Base-by-base conservation (phyloP, 2,113 vertebrate genomes). In the Hiodon alosoides region DNA sequence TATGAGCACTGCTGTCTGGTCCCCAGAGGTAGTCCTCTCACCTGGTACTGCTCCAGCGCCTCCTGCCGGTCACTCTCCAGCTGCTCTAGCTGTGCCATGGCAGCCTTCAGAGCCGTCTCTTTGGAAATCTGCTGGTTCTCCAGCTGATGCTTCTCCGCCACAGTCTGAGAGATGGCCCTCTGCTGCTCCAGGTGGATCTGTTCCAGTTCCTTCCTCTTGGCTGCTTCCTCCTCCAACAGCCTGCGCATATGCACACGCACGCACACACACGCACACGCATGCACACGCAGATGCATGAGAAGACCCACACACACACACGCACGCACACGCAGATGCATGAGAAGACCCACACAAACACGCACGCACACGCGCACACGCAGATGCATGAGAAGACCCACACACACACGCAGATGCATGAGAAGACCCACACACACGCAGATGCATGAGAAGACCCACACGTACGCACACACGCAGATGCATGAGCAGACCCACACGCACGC, bases 61-160 rank as follows among this genome's bases (percentile, higher is more conserved):
- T 93, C 91, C 48, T 92, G 90, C 61, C 96, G 91, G 83, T 99
- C 95, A 0, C 80, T 71, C 84, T 98, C 94, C 51, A 99, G 92
- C 76, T 91, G 89, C 2, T 91, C 89, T 85, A 99, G 91, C 75
- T 98, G 96, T 7, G 81, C 66, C 95, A 97, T 92, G n/a, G 97
- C 96, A 0, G 88, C 91, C 75, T 96, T 89, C 69, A 99, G 90
- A 2, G 94, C 96, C 1, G 0, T 83, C 17, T 99, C 97, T 77
- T 99, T 98, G 68, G 87, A 79, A 71, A 88, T 54, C 0, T 93
- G 92, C 79, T 96, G 89, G 52, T 88, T 92, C 87, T 98, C 91
- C 86, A 99, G 85, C 86, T 95, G 93, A 89, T 95, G 90, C 81
- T 98, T 98, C 90, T 99, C 95, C 0, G 95, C 96, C 81, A 96